phyloP scores from a whole-genome alignment of 2,113 vertebrate species.

The Verasper variegatus region DNA sequence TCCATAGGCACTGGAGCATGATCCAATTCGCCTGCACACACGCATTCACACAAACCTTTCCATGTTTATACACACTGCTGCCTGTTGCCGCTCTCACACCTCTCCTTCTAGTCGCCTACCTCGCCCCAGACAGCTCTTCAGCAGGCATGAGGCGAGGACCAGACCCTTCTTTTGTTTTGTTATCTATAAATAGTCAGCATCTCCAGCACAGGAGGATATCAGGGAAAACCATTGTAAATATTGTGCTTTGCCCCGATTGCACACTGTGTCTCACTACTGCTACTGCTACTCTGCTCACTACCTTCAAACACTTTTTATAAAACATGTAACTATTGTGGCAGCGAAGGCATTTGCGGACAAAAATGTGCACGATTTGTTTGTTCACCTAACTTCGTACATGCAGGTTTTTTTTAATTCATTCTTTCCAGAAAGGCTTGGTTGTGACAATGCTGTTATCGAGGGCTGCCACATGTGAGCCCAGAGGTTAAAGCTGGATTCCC shows the following conservation, averaged over 20 bases:
- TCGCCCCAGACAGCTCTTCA: conserved; percentile 62
- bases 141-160: conserved; percentile 26
- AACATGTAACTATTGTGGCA: background rate
- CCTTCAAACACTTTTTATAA: background rate
- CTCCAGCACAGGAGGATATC: conserved; percentile 53
- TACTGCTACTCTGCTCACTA: no score
- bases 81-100: conserved; percentile 32
- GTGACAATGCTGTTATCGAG: conserved; percentile 55
- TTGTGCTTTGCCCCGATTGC: conserved; percentile 22
- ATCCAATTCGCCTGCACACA: conserved; percentile 27
- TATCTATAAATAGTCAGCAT: conserved; percentile 79
- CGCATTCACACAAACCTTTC: conserved; percentile 8
- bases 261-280: background rate
- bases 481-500: conserved; percentile 48
- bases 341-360: no score
- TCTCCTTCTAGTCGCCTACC: conserved; percentile 38
- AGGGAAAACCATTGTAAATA: conserved; percentile 51
- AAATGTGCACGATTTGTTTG: background rate
- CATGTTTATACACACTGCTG: conserved; percentile 28
- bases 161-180: conserved; percentile 57
- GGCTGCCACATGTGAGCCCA: conserved; percentile 49
- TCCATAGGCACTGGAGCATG: conserved; percentile 84
- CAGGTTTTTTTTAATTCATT: conserved; percentile 8
- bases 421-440: background rate
- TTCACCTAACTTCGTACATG: background rate